A percentile compares a stretch with the other conserved stretches of the same genome.
Conservation (phyloP, 2,113 vertebrate species). For the Sminthopsis crassicaudata region DNA sequence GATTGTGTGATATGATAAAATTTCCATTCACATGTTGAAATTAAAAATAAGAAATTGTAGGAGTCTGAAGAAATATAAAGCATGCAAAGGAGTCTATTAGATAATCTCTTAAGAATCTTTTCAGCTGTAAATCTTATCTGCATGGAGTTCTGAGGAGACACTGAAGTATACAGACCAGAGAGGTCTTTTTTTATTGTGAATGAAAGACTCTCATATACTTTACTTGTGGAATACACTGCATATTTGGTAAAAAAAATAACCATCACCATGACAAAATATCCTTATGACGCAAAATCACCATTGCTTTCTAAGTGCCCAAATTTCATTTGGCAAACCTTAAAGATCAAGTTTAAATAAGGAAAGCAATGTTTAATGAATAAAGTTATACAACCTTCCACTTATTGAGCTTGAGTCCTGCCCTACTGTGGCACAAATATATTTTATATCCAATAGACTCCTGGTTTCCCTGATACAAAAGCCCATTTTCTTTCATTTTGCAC, state of each 20-base stretch:
- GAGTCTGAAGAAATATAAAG: background rate
- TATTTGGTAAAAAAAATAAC: conserved; percentile 30
- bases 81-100: background rate
- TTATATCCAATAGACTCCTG: conserved; percentile 6
- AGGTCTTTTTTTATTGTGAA: conserved; percentile 25
- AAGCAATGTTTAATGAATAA: conserved; percentile 4
- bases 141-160: conserved; percentile 7
- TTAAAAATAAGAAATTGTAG: background rate
- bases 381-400: background rate
- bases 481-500: conserved; percentile 44
- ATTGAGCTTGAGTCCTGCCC: background rate
- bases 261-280: conserved; percentile 36
- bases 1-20: background rate
- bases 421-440: background rate
- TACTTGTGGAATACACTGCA: conserved; percentile 18
- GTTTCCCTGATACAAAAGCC: conserved; percentile 20
- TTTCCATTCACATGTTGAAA: background rate
- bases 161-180: background rate
- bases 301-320: conserved; percentile 26
- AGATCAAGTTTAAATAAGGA: conserved; percentile 39
- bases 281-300: conserved; percentile 31
- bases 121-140: background rate
- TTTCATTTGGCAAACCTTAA: conserved; percentile 40
- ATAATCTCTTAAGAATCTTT: background rate
- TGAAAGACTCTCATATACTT: background rate